Evolutionary conservation across 92 coral and sea anemone genomes (phyloP), one percentile per base, ranked within the genome.

Genomic region (Siderastrea siderea): DNA sequence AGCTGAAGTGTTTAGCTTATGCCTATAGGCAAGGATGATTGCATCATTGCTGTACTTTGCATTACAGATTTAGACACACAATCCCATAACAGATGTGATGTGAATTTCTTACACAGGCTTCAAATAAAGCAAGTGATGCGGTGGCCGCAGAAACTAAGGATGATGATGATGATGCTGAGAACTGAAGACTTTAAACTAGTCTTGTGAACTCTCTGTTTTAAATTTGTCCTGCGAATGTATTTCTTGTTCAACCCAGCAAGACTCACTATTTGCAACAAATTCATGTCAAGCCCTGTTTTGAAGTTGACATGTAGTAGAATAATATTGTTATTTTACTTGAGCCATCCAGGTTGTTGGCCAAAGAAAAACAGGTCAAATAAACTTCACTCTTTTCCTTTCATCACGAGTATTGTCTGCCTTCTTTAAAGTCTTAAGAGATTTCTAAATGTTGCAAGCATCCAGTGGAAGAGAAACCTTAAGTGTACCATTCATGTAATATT

Each of bases 51-150:
- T 26, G 61, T 7, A 1, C 61, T 55, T 55, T 11, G 61, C 12
- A 55, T 8, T 14, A 55, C 61, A 55, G 44, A 45, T 0, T 69
- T 6, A 13, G 1, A 11, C 9, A 38, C 7, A 16, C 15, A 19
- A 71, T 47, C 57, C 47, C 7, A 71, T 54, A 46, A 71, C 15
- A 71, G 0, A 3, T 3, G 9, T n/a, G 49, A 53, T 51, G 51
- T 8, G 26, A 1, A 4, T 52, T 61, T 48, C 47, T 15, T 81
- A 1, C 3, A 16, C 58, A 81, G 85, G 85, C 85, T 1, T 68
- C 75, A n/a, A 81, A 14, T 55, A 68, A 81, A 68, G 85, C 77
- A 81, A 68, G 66, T 8, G 75, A 81, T 45, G 85, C 85, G 6
- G 84, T 80, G 44, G 74, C 62, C 19, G 76, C 75, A 14, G 85